These are phyloP conservation scores for Anolis carolinensis DNA, from an alignment of 2,113 vertebrate species.

Conservation along the genomic window DNA sequence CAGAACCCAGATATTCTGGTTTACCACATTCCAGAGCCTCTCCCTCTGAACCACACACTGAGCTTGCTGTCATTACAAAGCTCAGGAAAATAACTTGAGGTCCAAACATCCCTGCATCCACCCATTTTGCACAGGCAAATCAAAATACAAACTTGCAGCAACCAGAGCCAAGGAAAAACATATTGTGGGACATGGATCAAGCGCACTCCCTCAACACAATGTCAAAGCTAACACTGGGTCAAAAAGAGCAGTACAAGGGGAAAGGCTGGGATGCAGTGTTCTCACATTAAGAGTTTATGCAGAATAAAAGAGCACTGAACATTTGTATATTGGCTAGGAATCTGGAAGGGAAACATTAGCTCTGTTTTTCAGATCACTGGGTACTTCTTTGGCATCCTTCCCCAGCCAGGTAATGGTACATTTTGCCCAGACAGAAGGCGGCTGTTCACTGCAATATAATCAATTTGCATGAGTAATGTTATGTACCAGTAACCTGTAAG, in stretches of 20 bases:
- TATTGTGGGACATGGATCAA: not conserved
- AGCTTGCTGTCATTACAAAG: not conserved
- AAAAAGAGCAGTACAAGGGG: not conserved
- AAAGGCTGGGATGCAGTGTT: not conserved
- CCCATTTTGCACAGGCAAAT: constrained; percentile 16
- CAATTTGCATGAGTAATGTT: too few relatives aligned
- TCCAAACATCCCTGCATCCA: constrained; percentile 2
- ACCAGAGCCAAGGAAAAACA: not conserved
- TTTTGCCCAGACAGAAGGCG: too few relatives aligned
- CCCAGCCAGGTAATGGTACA: too few relatives aligned
- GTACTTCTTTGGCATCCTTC: too few relatives aligned
- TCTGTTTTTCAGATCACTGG: too few relatives aligned
- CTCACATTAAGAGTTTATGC: not conserved
- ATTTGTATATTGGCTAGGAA: not conserved
- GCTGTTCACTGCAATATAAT: too few relatives aligned
- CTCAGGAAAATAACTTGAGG: constrained; percentile 8
- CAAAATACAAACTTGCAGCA: not conserved
- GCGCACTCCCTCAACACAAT: not conserved
- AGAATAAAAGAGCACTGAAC: not conserved
- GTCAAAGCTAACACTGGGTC: not conserved
- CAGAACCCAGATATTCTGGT: constrained; percentile 11
- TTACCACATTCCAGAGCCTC: constrained; percentile 15
- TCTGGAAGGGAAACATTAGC: not conserved
- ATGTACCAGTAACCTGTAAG: too few relatives aligned
- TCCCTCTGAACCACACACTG: constrained; percentile 2